Base-by-base conservation (phyloP, 2,797 vertebrate species). In the Epinephelus awoara region DNA sequence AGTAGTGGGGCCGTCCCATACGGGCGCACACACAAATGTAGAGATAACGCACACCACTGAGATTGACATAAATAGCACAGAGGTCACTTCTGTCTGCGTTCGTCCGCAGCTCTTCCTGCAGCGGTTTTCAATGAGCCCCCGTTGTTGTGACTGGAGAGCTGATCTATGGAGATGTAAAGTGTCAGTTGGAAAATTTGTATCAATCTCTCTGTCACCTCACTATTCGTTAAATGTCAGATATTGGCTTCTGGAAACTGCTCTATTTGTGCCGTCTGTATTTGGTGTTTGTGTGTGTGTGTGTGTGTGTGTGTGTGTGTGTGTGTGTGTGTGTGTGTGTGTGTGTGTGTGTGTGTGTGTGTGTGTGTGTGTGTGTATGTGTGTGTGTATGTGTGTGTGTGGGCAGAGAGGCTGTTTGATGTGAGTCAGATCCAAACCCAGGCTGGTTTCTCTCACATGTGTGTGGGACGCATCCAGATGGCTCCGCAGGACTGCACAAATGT, bases 401-500 rank as follows among this genome's bases (percentile, higher is more conserved):
- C 92, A 92, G 93, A 89, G 85, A 94, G 93, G 93, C 94, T 94
- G 94, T 95, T 93, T 93, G 92, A 94, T 94, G 92, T 95, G 94
- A 95, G 92, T 94, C 93, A 94, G 91, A 94, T 92, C 93, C 93
- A 92, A 93, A 94, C 93, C 93, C 91, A 93, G 92, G 91, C 92
- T 92, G 91, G 90, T 94, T 93, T 94, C 85, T 90, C 88, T 91
- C 94, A 94, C 93, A 94, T 94, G 93, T 94, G 94, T 94, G 94
- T 95, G 93, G 95, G 95, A 95, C 94, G 94, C 87, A 93, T 95
- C 95, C 95, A 96, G 95, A 96, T 96, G 95, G 95, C 95, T 95
- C 79, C 78, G 67, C 92, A 91, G 92, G 93, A 93, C 93, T 87
- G 90, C 92, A 94, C 93, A 95, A 96, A 96, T 96, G 95, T 96